Evolutionary conservation across 2,888 invertebrate genomes (phyloP).

Genomic region (Hesperia comma): DNA sequence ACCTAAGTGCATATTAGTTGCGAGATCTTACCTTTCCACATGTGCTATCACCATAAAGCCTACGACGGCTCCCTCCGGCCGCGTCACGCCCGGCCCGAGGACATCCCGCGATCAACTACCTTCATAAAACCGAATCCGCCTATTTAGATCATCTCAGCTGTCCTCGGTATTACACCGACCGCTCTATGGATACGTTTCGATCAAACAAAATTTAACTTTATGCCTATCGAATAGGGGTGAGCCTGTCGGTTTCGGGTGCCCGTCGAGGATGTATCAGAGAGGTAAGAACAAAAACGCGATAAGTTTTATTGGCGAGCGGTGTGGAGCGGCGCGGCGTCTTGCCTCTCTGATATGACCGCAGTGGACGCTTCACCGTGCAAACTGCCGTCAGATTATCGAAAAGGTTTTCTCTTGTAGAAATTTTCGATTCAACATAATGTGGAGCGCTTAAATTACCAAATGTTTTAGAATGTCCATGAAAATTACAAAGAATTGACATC

Average conservation of each 20-base stretch:
- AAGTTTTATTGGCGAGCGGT: conserved; percentile 63
- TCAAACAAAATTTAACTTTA: conserved; percentile 38
- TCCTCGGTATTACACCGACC: conserved; percentile 41
- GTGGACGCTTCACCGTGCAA: conserved; percentile 21
- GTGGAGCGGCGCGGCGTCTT: conserved; percentile 20
- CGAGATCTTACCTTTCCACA: conserved; percentile 38
- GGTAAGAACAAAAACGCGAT: conserved; percentile 57
- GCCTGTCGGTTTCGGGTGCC: not conserved
- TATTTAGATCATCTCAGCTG: conserved; percentile 75
- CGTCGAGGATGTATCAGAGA: conserved; percentile 46
- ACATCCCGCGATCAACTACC: conserved; percentile 57
- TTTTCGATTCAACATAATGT: not conserved
- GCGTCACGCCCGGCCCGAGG: conserved; percentile 48
- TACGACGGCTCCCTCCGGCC: conserved; percentile 37
- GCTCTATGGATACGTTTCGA: not conserved
- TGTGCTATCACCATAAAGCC: conserved; percentile 12
- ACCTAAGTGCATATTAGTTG: not conserved
- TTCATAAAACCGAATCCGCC: conserved; percentile 68
- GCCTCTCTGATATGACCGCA: conserved; percentile 18
- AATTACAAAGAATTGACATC: too few species aligned
- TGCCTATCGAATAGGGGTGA: not conserved
- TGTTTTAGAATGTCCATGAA: too few species aligned
- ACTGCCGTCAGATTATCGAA: conserved; percentile 18
- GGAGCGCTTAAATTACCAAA: too few species aligned
- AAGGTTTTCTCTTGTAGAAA: conserved; percentile 4